These are phyloP conservation scores for Wasmannia auropunctata DNA, from an alignment of 1,140 invertebrate species.

Conservation along the genomic window DNA sequence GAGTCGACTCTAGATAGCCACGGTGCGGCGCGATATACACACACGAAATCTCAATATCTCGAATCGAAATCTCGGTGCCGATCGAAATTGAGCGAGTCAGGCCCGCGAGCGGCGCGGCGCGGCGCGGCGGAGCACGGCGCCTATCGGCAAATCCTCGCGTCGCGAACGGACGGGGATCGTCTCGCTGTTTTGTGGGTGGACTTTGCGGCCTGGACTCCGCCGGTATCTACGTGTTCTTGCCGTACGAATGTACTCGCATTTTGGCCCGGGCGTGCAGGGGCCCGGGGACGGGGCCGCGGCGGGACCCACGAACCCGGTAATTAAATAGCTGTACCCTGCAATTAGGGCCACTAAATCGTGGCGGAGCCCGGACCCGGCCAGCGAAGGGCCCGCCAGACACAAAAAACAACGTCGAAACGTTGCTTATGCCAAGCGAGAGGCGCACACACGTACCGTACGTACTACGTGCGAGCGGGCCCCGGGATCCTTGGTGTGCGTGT, in stretches of 20 bases:
- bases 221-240: constrained; percentile 65
- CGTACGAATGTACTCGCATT: constrained; percentile 81
- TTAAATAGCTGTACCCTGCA: constrained; percentile 86
- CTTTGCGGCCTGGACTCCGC: constrained; percentile 19
- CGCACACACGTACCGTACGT: constrained; percentile 62
- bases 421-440: constrained; percentile 75
- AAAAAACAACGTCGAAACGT: constrained; percentile 85
- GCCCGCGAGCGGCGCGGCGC: constrained; percentile 31
- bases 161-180: constrained; percentile 4
- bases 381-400: constrained; percentile 85
- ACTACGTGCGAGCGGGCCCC: constrained; percentile 25
- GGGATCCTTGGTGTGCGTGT: constrained; percentile 60
- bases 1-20: constrained; percentile 3
- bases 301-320: constrained; percentile 84
- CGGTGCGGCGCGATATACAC: neutral
- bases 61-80: constrained; percentile 51
- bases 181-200: constrained; percentile 66
- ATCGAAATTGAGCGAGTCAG: constrained; percentile 44
- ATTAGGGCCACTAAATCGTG: constrained; percentile 86
- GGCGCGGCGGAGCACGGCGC: neutral
- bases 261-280: constrained; percentile 72
- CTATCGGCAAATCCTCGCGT: constrained; percentile 39
- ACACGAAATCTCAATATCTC: constrained; percentile 51
- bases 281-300: constrained; percentile 72
- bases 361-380: constrained; percentile 82